Evolutionary conservation across 2,797 vertebrate genomes (phyloP).

Genomic region (Halcyon smyrnensis): DNA sequence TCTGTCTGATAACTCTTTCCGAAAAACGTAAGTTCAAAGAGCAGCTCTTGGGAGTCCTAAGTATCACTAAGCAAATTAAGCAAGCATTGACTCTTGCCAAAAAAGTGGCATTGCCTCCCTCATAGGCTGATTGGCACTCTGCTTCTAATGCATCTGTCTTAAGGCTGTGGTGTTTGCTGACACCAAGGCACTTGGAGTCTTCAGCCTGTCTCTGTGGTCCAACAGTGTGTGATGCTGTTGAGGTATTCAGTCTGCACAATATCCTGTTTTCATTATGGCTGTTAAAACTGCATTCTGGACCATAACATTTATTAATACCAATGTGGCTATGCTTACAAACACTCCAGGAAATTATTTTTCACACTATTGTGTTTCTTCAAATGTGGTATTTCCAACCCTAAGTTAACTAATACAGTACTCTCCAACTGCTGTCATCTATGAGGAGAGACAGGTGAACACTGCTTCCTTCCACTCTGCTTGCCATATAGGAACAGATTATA

Average conservation of each 20-base stretch:
- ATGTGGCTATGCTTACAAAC: neutral
- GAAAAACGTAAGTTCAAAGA: neutral
- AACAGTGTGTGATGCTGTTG: neutral
- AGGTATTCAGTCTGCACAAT: neutral
- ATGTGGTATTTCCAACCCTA: neutral
- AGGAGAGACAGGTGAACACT: neutral
- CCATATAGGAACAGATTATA: neutral
- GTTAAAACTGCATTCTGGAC: neutral
- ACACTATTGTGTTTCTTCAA: neutral
- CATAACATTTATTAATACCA: neutral
- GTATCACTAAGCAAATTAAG: neutral
- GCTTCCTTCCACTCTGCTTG: neutral
- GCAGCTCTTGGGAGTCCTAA: neutral
- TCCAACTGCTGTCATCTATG: neutral
- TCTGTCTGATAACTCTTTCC: neutral
- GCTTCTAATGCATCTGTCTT: fast-evolving
- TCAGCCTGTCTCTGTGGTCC: neutral
- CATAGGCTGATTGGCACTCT: neutral
- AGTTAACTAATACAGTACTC: neutral
- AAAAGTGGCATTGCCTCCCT: neutral
- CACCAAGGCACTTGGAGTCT: neutral
- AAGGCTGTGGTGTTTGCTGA: neutral
- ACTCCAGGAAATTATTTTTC: neutral
- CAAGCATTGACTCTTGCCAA: neutral
- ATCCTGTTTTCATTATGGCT: neutral